Evolutionary conservation across 2,113 vertebrate genomes (phyloP).

Genomic region (Picathartes gymnocephalus): DNA sequence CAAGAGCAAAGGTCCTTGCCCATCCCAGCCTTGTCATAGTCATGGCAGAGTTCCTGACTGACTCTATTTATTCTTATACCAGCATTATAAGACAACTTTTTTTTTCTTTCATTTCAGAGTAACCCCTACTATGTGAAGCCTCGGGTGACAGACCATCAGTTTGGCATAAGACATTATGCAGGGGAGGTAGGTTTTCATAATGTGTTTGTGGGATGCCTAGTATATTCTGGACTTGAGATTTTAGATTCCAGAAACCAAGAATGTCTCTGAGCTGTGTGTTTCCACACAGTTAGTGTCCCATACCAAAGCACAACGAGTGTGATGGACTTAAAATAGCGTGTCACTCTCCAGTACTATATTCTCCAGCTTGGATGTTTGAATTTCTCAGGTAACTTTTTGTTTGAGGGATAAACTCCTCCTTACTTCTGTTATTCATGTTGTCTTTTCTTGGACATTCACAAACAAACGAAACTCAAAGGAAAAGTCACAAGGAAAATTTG

Average conservation of each 20-base stretch:
- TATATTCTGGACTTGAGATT: neutral
- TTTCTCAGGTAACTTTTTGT: neutral
- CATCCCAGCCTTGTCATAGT: neutral
- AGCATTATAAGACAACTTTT: neutral
- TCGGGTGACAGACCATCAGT: constrained; percentile 87
- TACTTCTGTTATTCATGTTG: neutral
- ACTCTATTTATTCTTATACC: neutral
- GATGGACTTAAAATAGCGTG: neutral
- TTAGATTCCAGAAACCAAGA: neutral
- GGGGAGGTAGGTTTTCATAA: constrained; percentile 80
- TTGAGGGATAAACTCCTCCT: neutral
- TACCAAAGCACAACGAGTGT: neutral
- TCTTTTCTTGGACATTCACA: neutral
- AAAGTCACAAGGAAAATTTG: neutral
- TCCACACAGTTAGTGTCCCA: neutral
- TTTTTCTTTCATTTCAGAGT: constrained; percentile 68
- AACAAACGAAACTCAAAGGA: neutral
- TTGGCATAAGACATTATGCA: constrained; percentile 91
- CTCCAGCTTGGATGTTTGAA: neutral
- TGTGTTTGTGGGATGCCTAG: neutral
- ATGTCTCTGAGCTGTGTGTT: neutral
- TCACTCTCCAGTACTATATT: neutral
- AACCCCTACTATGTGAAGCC: constrained; percentile 89
- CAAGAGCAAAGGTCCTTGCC: neutral
- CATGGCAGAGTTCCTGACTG: neutral